Evolutionary conservation across 2,888 invertebrate genomes (phyloP).

Genomic region (Dolichopus griseipennis): DNA sequence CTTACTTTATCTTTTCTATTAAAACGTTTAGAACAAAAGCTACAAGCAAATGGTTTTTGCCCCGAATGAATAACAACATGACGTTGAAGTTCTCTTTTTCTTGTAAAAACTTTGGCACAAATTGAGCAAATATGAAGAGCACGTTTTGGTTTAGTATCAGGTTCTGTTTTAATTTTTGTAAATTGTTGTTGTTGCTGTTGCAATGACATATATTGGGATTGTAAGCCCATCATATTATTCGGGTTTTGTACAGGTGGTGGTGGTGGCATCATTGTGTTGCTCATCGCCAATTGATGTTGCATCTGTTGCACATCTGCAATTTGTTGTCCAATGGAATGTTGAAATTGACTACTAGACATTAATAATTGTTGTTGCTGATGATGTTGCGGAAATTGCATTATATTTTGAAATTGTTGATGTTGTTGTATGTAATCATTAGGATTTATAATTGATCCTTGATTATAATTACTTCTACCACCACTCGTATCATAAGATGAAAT

Average conservation of each 20-base stretch:
- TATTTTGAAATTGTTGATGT: constrained; percentile 12
- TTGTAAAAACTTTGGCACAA: constrained; percentile 58
- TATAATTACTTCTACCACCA: constrained; percentile 19
- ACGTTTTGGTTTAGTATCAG: constrained; percentile 26
- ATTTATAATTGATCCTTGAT: constrained; percentile 9
- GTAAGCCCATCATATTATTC: constrained; percentile 21
- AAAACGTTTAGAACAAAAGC: constrained; percentile 57
- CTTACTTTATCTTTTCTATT: constrained; percentile 58
- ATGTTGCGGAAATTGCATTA: not conserved
- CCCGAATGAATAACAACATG: constrained; percentile 60
- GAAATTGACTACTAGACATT: not conserved
- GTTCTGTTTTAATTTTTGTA: constrained; percentile 9
- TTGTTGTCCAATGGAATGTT: constrained; percentile 8
- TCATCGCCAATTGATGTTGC: constrained; percentile 15
- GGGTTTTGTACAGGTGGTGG: constrained; percentile 34
- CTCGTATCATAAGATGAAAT: constrained; percentile 31
- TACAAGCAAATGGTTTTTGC: constrained; percentile 58
- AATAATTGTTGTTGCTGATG: not conserved
- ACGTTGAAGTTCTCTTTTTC: constrained; percentile 61
- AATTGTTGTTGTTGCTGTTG: constrained; percentile 16
- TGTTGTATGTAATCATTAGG: constrained; percentile 5
- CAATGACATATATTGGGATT: constrained; percentile 9
- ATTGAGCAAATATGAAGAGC: constrained; percentile 55
- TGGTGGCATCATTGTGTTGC: constrained; percentile 24
- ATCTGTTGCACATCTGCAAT: constrained; percentile 11